These are phyloP conservation scores for Ectobius pallidus DNA, from an alignment of 2,888 invertebrate species.

Conservation along the genomic window DNA sequence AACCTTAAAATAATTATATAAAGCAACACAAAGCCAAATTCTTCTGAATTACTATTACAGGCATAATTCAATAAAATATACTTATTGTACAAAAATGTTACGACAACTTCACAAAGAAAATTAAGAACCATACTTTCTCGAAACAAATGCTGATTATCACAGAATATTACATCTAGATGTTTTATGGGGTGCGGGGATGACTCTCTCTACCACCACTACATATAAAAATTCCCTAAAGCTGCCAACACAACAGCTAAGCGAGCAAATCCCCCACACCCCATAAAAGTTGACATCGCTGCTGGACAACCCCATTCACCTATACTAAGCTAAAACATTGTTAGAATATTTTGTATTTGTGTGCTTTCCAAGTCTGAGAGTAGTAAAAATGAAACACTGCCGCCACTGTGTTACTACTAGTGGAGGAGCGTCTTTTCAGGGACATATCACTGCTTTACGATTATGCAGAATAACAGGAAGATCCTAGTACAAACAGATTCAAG, in stretches of 20 bases:
- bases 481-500: too few relatives aligned
- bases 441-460: too few relatives aligned
- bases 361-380: neutral
- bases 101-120: slow-evolving; percentile 6
- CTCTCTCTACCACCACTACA: too few relatives aligned
- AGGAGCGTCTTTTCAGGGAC: slow-evolving; percentile 4
- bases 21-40: slow-evolving; percentile 4
- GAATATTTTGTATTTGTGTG: slow-evolving; percentile 32
- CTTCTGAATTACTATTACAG: slow-evolving; percentile 18
- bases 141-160: slow-evolving; percentile 42
- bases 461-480: too few relatives aligned
- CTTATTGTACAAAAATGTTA: slow-evolving; percentile 10
- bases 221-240: neutral
- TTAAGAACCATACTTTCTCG: slow-evolving; percentile 3
- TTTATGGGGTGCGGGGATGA: neutral
- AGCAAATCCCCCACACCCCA: neutral
- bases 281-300: slow-evolving; percentile 7
- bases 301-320: slow-evolving; percentile 31
- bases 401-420: neutral
- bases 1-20: neutral
- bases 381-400: neutral
- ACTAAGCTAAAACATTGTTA: slow-evolving; percentile 29
- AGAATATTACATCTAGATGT: slow-evolving; percentile 40
- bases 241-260: neutral
- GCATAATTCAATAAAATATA: too few relatives aligned